phyloP scores from a whole-genome alignment of 2,888 invertebrate species.

The Onchidella celtica region DNA sequence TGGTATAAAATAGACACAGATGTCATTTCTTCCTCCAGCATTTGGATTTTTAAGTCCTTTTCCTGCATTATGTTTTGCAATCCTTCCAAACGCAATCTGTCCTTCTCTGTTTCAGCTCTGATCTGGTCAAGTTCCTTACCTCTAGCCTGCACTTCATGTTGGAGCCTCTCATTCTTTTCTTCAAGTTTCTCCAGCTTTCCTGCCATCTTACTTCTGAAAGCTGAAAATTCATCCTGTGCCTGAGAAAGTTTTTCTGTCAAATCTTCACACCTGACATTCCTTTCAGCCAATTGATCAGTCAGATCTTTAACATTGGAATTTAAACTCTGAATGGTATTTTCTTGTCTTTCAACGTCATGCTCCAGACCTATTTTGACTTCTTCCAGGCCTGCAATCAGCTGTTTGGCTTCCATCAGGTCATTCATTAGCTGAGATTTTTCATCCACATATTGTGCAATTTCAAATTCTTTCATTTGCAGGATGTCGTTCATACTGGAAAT shows the following conservation, averaged over 20 bases:
- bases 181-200: neutral
- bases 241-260: neutral
- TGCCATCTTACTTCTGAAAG: neutral
- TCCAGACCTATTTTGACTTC: conserved; percentile 30
- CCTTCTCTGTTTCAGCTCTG: neutral
- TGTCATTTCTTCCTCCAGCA: conserved; percentile 9
- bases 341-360: conserved; percentile 13
- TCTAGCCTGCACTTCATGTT: neutral
- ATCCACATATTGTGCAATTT: neutral
- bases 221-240: conserved; percentile 8
- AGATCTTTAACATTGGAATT: neutral
- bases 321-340: neutral
- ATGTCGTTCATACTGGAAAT: conserved; percentile 5
- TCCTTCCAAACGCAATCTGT: conserved; percentile 8
- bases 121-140: conserved; percentile 2
- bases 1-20: conserved; percentile 8
- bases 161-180: neutral
- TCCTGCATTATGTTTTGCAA: neutral
- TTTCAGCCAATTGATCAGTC: conserved; percentile 6
- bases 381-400: conserved; percentile 43
- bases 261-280: conserved; percentile 1
- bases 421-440: conserved; percentile 19
- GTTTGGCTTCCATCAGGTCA: neutral
- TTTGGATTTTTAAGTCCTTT: conserved; percentile 24
- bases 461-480: conserved; percentile 32